phyloP scores from a whole-genome alignment of 1,140 invertebrate genomes.

The Nixonia krombeini region DNA sequence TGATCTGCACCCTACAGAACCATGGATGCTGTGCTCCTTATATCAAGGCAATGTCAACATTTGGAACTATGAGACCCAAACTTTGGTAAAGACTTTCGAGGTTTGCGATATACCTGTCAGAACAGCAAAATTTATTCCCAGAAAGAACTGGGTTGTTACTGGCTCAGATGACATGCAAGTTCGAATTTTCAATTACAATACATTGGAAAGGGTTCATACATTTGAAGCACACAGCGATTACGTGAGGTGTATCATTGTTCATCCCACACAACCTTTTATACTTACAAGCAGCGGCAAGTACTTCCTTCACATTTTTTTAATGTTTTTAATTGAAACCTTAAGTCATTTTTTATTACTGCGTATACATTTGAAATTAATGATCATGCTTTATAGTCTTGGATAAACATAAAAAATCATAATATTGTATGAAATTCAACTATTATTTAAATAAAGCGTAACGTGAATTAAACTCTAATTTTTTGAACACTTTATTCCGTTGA shows the following conservation, averaged over 20 bases:
- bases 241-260: slow-evolving; percentile 95
- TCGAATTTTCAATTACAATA: slow-evolving; percentile 99
- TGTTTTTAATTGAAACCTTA: background rate
- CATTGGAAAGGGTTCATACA: slow-evolving; percentile 93
- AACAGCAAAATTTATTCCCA: slow-evolving; percentile 94
- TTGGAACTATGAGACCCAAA: slow-evolving; percentile 98
- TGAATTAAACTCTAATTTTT: too few relatives aligned
- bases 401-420: too few relatives aligned
- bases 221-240: slow-evolving; percentile 99
- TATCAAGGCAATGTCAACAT: slow-evolving; percentile 99
- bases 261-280: slow-evolving; percentile 97
- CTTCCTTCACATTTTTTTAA: too few relatives aligned
- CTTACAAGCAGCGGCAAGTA: slow-evolving; percentile 94
- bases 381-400: background rate
- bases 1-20: slow-evolving; percentile 93
- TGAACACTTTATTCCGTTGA: too few relatives aligned
- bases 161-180: slow-evolving; percentile 98
- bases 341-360: background rate
- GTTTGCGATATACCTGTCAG: slow-evolving; percentile 97
- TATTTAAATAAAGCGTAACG: too few relatives aligned
- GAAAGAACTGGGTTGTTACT: slow-evolving; percentile 99
- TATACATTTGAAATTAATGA: background rate
- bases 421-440: too few relatives aligned
- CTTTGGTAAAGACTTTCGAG: slow-evolving; percentile 93
- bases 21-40: slow-evolving; percentile 83